Conservation (phyloP, 2,113 vertebrate genomes). For the Misgurnus anguillicaudatus region DNA sequence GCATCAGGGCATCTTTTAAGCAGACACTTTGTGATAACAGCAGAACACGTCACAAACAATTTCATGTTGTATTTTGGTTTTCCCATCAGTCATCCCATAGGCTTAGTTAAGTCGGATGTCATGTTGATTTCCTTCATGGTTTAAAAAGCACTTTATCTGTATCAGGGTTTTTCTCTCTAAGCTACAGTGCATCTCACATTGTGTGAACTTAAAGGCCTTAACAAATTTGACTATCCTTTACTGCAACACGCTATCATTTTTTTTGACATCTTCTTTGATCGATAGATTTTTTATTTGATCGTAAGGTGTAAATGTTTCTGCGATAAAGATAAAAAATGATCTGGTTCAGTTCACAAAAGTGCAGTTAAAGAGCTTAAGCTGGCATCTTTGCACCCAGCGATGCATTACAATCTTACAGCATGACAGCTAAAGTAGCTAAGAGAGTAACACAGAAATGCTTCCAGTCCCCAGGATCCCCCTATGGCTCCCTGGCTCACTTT, state of each 20-base stretch:
- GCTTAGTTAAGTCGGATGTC: constrained; percentile 59
- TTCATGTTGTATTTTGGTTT: constrained; percentile 47
- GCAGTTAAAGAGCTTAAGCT: constrained; percentile 49
- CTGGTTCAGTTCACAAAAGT: constrained; percentile 52
- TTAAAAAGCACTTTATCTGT: constrained; percentile 42
- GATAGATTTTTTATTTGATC: no score
- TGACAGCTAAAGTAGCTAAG: constrained; percentile 78
- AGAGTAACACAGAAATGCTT: constrained; percentile 71
- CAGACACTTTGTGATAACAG: not conserved
- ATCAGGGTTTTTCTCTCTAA: constrained; percentile 40
- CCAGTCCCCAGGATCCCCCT: constrained; percentile 69
- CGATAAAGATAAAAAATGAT: constrained; percentile 29
- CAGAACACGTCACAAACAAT: not conserved
- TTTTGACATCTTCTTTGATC: constrained; percentile 55
- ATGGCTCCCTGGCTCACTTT: constrained; percentile 76
- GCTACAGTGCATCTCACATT: constrained; percentile 40
- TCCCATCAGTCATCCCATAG: constrained; percentile 54
- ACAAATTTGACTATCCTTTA: constrained; percentile 49
- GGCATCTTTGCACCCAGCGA: constrained; percentile 66
- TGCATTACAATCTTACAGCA: constrained; percentile 66
- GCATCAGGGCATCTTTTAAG: constrained; percentile 49
- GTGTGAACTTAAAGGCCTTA: constrained; percentile 40
- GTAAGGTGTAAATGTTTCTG: no score
- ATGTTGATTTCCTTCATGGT: constrained; percentile 60
- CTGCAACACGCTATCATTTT: constrained; percentile 9